Base-by-base conservation (phyloP, 2,797 vertebrate species). In the Poecilia gillii region DNA sequence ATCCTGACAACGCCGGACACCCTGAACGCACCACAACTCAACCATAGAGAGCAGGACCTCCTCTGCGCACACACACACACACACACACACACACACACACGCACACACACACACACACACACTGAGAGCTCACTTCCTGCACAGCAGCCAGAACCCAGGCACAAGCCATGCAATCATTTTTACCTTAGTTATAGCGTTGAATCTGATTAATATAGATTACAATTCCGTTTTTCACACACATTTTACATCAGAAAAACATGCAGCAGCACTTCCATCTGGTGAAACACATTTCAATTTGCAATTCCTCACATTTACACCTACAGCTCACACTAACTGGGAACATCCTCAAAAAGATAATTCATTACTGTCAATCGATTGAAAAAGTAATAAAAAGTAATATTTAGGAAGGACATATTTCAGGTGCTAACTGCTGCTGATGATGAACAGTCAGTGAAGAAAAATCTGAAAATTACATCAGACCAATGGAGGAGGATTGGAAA, bases 21-120 rank as follows among this genome's bases (percentile, higher is more conserved):
- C 85, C 81, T 85, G 81, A 89, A 91, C 78, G 84, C 90, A 84
- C 87, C 81, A 3, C 88, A 85, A 74, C 82, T 88, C 87, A 85
- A 87, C 84, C 81, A 62, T 31, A 72, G 78, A 66, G 72, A 36
- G 49, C 8, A 4, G 64, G 62, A 74, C 25, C 74, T 71, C 12
- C 70, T 73, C n/a, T 70, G 12, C 51, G 3, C 45, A 46, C 45
- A 46, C 45, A 46, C 45, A 46, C 45, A 13, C 45, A 46, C 45
- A 46, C 45, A 46, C 45, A 46, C 45, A 2, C 45, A 46, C 45
- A 45, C 45, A 45, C 45, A 9, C 49, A 7, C 18, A 23, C 18
- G 18, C 47, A 20, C 47, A 20, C 20, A 1, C 6, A 9, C 51
- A 55, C 23, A 12, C 8, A 4, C 53, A 41, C 41, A 41, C 41